Evolutionary conservation across 2,797 vertebrate species (phyloP).

Genomic region (Diglossa cyanea): DNA sequence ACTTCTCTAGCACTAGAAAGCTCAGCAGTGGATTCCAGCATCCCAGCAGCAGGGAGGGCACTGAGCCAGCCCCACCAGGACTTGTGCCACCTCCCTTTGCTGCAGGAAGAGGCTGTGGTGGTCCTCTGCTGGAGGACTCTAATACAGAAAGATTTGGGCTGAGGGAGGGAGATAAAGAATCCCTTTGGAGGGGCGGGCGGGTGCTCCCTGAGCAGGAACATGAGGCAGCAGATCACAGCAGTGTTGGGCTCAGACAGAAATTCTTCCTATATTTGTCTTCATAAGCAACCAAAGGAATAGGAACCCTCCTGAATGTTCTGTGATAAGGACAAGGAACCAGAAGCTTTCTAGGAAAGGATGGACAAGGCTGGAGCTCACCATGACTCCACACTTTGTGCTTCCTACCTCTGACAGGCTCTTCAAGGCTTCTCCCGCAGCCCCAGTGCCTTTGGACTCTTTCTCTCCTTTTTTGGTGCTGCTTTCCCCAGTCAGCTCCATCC

Average conservation of each 20-base stretch:
- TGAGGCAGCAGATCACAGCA: background rate
- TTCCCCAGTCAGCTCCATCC: accelerated
- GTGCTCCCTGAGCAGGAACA: background rate
- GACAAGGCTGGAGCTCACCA: background rate
- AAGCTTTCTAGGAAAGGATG: slow-evolving; percentile 29
- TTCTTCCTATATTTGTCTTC: slow-evolving; percentile 8
- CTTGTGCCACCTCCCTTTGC: background rate
- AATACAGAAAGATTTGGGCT: background rate
- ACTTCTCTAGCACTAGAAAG: background rate
- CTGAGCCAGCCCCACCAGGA: background rate
- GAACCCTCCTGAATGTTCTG: background rate
- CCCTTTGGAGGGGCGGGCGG: background rate
- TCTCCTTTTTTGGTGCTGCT: slow-evolving; percentile 47
- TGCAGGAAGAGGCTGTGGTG: background rate
- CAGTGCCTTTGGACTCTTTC: background rate
- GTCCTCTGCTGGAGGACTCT: background rate
- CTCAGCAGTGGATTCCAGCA: background rate
- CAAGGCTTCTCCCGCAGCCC: background rate
- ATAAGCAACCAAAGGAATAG: background rate
- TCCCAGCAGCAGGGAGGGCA: background rate
- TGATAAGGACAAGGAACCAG: background rate
- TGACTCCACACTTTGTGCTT: slow-evolving; percentile 5
- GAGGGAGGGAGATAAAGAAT: background rate
- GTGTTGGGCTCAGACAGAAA: background rate
- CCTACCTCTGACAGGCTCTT: background rate